Evolutionary conservation across 2,113 vertebrate species (phyloP), one percentile per base, ranked within the genome.

Genomic region (Ivindomyrus marchei): DNA sequence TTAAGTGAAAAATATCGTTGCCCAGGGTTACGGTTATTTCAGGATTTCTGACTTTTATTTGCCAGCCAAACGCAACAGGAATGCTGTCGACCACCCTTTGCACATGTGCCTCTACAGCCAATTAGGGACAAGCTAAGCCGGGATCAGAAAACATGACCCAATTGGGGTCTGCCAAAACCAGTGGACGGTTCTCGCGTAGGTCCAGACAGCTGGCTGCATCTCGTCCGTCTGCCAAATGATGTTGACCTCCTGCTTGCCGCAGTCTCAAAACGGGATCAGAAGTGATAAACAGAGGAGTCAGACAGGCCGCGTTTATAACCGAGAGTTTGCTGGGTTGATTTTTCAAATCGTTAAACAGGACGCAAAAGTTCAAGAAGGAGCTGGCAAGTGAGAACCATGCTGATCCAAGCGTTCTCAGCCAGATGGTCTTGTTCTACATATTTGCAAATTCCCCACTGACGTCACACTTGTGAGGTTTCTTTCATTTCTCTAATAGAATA

Each of bases 341-440:
- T 53, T 52, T 49, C 85, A 53, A 85, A 85, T 85, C 39, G 19
- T 24, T 85, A 85, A 87, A 86, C 89, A 4, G 46, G 17, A 39
- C 46, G 39, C 52, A 2, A 58, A 88, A 46, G 83, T 85, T 56
- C 84, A 49, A 42, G 46, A 58, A 90, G 56, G 84, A 50, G 83
- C 24, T 58, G 74, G 80, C 77, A 45, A 24, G 36, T 42, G 77
- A n/a, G 80, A 24, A 27, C 11, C n/a, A 83, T 4, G 31, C 56
- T 85, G 19, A 42, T 31, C 24, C 31, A 56, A 15, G n/a, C 19
- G 13, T 19, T 13, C 62, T 53, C 45, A 45, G 31, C 46, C 89
- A 90, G 89, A 90, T 88, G 62, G 46, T 56, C 66, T 77, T 90
- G 85, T 56, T 90, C 85, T 83, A 85, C 83, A 83, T 19, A 66